Evolutionary conservation across 1,140 invertebrate species (phyloP), one percentile per base, ranked within the genome.

Genomic region (Camponotus pennsylvanicus): DNA sequence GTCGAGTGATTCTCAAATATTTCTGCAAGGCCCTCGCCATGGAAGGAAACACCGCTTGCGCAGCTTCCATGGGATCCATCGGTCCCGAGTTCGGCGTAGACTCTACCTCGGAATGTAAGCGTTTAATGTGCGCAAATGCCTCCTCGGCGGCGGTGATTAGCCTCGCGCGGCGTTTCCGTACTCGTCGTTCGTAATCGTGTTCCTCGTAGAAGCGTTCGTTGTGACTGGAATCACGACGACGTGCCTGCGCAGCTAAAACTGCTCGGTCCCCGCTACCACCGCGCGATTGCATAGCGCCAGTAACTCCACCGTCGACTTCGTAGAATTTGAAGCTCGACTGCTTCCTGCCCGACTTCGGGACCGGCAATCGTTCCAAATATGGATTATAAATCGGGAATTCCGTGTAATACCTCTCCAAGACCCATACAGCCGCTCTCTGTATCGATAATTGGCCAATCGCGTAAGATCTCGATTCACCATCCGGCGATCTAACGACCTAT

Each of bases 141-240:
- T 99, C 99, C 95, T 99, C 99, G 3, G 98, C 97, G 1, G 99
- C 98, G 9, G 98, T 98, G 18, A 99, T 96, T 1, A 99, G 95
- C 27, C 99, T 95, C 3, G 98, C 98, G 90, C 97, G 96, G 0
- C 99, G 95, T 94, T 99, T 99, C 79, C 98, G 96, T 21, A 99
- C 98, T 66, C 99, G 95, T 67, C 98, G 96, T 89, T 99, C 99
- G 93, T 99, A 99, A 95, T 99, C 99, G 92, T 99, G 98, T 94
- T 99, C 99, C 94, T 99, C 99, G 93, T 99, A 99, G 94, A 99
- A 99, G 21, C 98, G 96, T 94, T 99, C 99, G 94, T 99, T 99
- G 95, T 99, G 99, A 91, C 98, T 98, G 6, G 97, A 97, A 89
- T 98, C 98, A 91, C 98, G 96, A 34, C 98, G 96, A 21, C 98